Conservation (phyloP, 2,797 vertebrate genomes). For the Triplophysa bombifrons region DNA sequence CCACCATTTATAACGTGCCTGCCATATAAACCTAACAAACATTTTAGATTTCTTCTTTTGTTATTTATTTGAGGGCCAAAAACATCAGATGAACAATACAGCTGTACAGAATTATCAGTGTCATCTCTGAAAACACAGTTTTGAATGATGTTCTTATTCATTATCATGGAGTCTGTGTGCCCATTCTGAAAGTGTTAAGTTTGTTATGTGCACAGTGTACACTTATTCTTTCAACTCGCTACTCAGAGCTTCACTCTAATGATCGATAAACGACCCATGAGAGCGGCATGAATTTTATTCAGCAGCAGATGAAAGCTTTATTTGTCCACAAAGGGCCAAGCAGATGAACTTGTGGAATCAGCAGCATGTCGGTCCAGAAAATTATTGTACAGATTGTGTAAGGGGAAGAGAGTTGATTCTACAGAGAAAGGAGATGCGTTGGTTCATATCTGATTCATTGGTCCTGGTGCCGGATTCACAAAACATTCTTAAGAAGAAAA, state of each 20-base stretch:
- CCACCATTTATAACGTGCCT: not conserved
- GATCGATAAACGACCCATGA: constrained; percentile 68
- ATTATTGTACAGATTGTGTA: no score
- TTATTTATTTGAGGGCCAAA: constrained; percentile 20
- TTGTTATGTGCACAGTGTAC: constrained; percentile 43
- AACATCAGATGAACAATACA: not conserved
- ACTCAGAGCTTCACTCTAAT: not conserved
- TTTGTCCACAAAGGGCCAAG: constrained; percentile 57
- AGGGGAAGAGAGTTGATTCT: no score
- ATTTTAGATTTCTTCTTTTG: not conserved
- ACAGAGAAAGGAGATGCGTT: no score
- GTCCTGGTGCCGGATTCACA: no score
- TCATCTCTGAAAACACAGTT: not conserved
- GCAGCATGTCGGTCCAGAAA: no score
- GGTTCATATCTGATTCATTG: no score
- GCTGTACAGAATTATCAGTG: not conserved
- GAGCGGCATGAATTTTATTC: constrained; percentile 60
- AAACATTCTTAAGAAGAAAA: no score
- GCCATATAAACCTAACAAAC: constrained; percentile 5
- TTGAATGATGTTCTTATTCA: constrained; percentile 12
- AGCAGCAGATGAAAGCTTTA: constrained; percentile 61
- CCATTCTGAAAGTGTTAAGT: not conserved
- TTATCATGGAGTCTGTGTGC: not conserved
- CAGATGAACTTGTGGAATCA: constrained; percentile 9
- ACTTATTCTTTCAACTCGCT: no score